phyloP scores from a whole-genome alignment of 1,140 invertebrate genomes.

The Venturia canescens region DNA sequence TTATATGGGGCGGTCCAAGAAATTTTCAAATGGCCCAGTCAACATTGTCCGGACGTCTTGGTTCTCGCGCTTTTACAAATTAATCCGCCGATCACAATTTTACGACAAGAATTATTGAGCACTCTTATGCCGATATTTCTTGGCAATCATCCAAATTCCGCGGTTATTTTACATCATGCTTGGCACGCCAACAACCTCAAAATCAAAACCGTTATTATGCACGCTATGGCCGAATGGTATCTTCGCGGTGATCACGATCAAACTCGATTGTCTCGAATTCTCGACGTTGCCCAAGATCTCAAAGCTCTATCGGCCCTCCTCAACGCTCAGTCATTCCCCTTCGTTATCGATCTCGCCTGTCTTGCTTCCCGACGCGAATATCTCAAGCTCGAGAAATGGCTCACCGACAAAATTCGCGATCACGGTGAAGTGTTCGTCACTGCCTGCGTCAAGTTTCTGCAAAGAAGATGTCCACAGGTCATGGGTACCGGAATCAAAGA shows the following conservation, averaged over 20 bases:
- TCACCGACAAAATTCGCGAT: constrained; percentile 97
- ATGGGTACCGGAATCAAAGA: constrained; percentile 86
- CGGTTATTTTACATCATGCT: constrained; percentile 94
- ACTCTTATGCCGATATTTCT: constrained; percentile 94
- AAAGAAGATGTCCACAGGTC: constrained; percentile 91
- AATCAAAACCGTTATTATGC: constrained; percentile 93
- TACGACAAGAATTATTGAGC: constrained; percentile 90
- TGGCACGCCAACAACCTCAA: constrained; percentile 90
- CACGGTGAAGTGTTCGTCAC: constrained; percentile 93
- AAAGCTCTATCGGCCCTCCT: constrained; percentile 96
- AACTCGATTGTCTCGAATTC: constrained; percentile 92
- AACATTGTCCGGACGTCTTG: constrained; percentile 95
- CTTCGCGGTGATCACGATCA: constrained; percentile 94
- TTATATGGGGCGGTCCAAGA: constrained; percentile 90
- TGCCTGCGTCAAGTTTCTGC: constrained; percentile 90
- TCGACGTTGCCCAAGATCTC: constrained; percentile 98
- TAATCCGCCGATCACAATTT: constrained; percentile 83
- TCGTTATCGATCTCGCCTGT: constrained; percentile 98
- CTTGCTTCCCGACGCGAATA: constrained; percentile 97
- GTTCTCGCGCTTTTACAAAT: constrained; percentile 92
- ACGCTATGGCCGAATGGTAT: constrained; percentile 98
- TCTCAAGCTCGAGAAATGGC: constrained; percentile 98
- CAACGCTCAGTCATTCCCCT: constrained; percentile 94
- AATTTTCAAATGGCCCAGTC: constrained; percentile 93
- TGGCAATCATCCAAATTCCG: constrained; percentile 95